A percentile compares a stretch with the other conserved stretches of the same genome.
phyloP scores from a whole-genome alignment of 2,113 vertebrate genomes.

The Ibidorhyncha struthersii region DNA sequence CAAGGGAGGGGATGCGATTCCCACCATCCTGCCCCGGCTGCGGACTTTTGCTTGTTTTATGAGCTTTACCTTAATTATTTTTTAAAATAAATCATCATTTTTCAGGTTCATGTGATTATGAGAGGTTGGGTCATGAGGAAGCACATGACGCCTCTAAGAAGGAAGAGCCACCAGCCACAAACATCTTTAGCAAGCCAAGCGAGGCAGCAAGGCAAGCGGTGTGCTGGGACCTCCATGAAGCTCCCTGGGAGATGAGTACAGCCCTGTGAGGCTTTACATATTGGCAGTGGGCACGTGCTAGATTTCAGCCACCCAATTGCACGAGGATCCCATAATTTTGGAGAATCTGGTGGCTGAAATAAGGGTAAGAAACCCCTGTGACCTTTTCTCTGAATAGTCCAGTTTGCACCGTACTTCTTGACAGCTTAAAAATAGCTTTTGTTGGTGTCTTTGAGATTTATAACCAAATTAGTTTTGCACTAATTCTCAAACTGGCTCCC shows the following conservation, averaged over 20 bases:
- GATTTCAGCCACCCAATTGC: neutral
- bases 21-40: fast-evolving
- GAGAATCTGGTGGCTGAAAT: neutral
- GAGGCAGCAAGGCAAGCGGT: neutral
- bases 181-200: neutral
- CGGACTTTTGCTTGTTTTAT: neutral
- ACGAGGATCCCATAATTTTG: neutral
- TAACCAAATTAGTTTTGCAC: conserved; percentile 42
- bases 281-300: fast-evolving
- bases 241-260: neutral
- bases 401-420: neutral
- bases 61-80: neutral
- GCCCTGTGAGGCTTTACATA: neutral
- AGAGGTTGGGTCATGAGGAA: neutral
- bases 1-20: neutral
- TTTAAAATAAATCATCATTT: neutral
- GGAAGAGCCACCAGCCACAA: neutral
- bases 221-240: neutral
- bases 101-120: neutral
- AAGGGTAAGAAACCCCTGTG: neutral
- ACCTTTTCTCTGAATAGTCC: neutral
- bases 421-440: conserved; percentile 16
- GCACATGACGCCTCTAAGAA: neutral
- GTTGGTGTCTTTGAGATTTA: conserved; percentile 19
- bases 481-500: neutral